Percentiles rank a stretch among this genome's conserved stretches.
Evolutionary conservation across 2,797 vertebrate species (phyloP).

Genomic region (Pangasius krempfi): DNA sequence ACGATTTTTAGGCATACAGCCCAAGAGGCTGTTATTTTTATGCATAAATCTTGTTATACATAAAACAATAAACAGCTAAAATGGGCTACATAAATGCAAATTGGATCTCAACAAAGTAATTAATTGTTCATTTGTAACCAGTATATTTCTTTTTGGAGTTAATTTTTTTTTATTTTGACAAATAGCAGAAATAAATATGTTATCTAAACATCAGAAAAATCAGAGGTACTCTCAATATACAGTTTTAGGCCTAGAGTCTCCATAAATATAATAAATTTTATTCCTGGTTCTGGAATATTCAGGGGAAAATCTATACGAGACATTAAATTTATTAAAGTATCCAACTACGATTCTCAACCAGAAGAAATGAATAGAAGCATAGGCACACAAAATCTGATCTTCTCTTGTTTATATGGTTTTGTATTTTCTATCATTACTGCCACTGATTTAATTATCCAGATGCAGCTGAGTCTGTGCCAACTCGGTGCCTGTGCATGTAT

Average conservation of each 20-base stretch:
- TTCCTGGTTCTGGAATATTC: background rate
- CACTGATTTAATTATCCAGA: conserved; percentile 30
- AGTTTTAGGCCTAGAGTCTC: background rate
- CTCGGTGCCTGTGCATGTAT: background rate
- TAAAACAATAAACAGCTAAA: background rate
- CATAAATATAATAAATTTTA: background rate
- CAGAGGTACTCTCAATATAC: background rate
- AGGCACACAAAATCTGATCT: conserved; percentile 7
- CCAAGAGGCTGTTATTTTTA: background rate
- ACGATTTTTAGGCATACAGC: background rate
- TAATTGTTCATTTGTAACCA: background rate
- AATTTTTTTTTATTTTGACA: background rate
- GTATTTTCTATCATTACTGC: conserved; percentile 1
- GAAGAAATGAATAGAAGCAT: background rate
- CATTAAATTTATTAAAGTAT: background rate
- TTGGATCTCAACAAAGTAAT: background rate
- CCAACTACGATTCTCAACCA: background rate
- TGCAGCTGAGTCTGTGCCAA: conserved; percentile 18
- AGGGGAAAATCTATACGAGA: background rate
- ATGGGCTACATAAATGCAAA: background rate
- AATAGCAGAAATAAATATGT: background rate
- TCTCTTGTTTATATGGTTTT: conserved; percentile 24
- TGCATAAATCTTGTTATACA: background rate
- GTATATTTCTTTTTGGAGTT: background rate
- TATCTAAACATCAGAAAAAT: background rate